These are phyloP conservation scores for Lacerta agilis DNA, from an alignment of 2,797 vertebrate genomes.

Conservation along the genomic window DNA sequence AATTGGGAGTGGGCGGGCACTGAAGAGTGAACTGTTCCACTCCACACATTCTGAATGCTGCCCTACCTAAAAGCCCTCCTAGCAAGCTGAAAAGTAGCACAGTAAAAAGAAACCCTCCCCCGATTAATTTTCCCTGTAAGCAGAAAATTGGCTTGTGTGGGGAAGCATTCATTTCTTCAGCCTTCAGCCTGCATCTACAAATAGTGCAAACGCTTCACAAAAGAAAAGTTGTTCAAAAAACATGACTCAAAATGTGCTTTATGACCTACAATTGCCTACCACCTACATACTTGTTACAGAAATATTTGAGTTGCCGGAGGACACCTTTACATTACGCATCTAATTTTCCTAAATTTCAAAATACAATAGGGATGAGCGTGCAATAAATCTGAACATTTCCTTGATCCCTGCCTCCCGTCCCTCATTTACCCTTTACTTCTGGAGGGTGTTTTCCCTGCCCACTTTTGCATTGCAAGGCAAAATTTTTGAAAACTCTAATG, in stretches of 20 bases:
- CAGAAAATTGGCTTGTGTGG: neutral
- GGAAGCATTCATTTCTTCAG: neutral
- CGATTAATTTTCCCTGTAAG: neutral
- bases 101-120: neutral
- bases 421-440: slow-evolving; percentile 5
- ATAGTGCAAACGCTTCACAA: neutral
- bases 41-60: neutral
- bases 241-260: slow-evolving; percentile 39
- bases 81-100: neutral
- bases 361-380: slow-evolving; percentile 25
- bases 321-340: slow-evolving; percentile 27
- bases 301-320: slow-evolving; percentile 20
- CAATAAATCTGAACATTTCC: slow-evolving; percentile 12
- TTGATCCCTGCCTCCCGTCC: neutral
- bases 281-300: slow-evolving; percentile 11
- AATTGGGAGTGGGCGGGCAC: neutral
- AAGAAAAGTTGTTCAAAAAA: slow-evolving; percentile 42
- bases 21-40: neutral
- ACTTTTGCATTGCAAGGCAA: slow-evolving; percentile 16
- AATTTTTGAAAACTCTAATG: neutral
- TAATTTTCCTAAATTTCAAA: slow-evolving; percentile 47
- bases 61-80: neutral
- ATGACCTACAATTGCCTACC: slow-evolving; percentile 40
- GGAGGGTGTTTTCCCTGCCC: neutral
- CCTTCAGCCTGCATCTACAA: neutral